Conservation (phyloP, 53 echinoderm and acorn worm genomes). For the Paelopatides confundens region DNA sequence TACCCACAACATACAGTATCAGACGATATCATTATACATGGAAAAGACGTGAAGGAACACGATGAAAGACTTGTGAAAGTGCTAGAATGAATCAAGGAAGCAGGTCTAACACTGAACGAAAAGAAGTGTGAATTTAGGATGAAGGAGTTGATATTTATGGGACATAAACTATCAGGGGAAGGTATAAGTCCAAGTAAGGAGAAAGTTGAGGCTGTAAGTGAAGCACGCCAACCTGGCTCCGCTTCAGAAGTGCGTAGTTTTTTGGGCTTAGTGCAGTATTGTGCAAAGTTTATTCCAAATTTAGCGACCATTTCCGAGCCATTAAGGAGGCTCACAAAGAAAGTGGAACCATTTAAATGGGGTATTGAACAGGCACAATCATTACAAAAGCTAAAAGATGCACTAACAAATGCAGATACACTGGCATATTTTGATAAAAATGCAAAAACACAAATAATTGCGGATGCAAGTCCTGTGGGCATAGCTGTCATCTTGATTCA, state of each 20-base stretch:
- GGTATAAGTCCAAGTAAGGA: too few species aligned
- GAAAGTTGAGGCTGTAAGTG: constrained; percentile 12
- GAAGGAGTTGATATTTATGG: too few species aligned
- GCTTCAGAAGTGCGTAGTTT: constrained; percentile 37
- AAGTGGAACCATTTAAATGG: constrained; percentile 58
- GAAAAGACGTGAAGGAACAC: too few species aligned
- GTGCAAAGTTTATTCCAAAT: constrained; percentile 38
- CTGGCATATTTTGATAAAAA: constrained; percentile 42
- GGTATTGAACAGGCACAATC: too few species aligned
- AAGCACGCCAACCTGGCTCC: background rate
- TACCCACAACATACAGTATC: too few species aligned
- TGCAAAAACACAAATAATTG: background rate
- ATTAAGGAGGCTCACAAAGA: constrained; percentile 33
- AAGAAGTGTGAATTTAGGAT: too few species aligned
- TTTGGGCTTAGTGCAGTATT: constrained; percentile 49
- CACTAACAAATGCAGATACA: constrained; percentile 40
- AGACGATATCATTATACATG: too few species aligned
- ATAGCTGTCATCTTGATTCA: constrained; percentile 4
- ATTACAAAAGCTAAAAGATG: constrained; percentile 47
- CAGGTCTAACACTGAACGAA: too few species aligned
- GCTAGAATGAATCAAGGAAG: too few species aligned
- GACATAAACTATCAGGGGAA: too few species aligned
- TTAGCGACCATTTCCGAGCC: constrained; percentile 49
- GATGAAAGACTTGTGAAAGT: too few species aligned
- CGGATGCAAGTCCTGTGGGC: constrained; percentile 9